Percentiles rank a stretch among this genome's conserved stretches.
Conservation (phyloP, 2,113 vertebrate genomes). For the Glaucomys volans region DNA sequence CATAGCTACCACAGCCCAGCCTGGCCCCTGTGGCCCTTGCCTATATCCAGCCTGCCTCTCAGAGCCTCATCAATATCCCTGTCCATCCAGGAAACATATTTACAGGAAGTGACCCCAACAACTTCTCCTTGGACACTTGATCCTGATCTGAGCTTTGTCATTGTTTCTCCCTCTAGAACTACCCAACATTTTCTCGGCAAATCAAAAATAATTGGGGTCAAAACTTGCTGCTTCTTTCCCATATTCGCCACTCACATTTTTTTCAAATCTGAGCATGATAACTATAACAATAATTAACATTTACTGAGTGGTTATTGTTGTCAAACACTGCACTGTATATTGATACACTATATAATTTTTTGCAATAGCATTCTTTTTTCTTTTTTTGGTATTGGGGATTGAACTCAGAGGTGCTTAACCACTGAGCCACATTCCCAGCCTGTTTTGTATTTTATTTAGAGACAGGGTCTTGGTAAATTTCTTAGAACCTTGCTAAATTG, state of each 20-base stretch:
- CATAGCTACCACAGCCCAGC: not conserved
- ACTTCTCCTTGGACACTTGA: not conserved
- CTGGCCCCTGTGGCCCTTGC: not conserved
- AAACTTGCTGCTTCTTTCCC: not conserved
- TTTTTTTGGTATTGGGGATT: too few species aligned
- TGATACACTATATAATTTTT: constrained; percentile 57
- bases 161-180: not conserved
- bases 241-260: not conserved
- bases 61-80: not conserved
- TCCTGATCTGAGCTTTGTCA: constrained; percentile 30
- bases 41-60: not conserved
- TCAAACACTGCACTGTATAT: constrained; percentile 36
- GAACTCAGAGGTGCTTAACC: too few species aligned
- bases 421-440: too few species aligned
- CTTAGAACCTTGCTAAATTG: too few species aligned
- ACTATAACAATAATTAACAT: constrained; percentile 27
- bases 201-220: constrained; percentile 3
- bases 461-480: too few species aligned
- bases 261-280: constrained; percentile 32
- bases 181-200: constrained; percentile 1
- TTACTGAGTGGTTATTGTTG: constrained; percentile 48
- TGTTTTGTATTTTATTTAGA: not conserved
- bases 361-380: not conserved
- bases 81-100: constrained; percentile 47
- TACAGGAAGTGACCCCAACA: constrained; percentile 30